A percentile compares a stretch with the other conserved stretches of the same genome.
These are phyloP conservation scores for Uropetala carovei DNA, from an alignment of 2,888 invertebrate species.

Conservation along the genomic window DNA sequence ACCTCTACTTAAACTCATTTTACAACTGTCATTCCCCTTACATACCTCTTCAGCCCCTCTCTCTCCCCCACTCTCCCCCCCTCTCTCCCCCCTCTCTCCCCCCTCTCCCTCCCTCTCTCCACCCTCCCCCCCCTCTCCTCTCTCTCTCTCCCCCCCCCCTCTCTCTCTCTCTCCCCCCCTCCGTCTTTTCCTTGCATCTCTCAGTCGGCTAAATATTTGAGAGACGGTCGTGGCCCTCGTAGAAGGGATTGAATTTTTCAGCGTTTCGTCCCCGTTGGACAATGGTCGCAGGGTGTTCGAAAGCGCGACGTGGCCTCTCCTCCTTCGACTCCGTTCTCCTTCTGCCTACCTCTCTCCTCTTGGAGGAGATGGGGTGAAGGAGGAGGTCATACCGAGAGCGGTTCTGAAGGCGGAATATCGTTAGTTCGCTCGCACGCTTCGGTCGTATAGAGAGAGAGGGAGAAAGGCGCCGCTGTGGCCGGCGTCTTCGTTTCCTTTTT, in stretches of 20 bases:
- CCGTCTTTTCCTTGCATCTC: background rate
- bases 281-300: constrained; percentile 39
- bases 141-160: background rate
- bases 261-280: constrained; percentile 38
- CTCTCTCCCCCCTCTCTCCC: background rate
- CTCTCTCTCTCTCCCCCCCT: background rate
- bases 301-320: no score
- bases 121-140: background rate
- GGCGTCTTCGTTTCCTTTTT: no score
- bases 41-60: background rate
- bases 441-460: no score
- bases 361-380: background rate
- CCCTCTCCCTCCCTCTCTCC: background rate
- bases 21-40: background rate
- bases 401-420: no score
- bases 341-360: background rate
- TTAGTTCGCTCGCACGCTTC: no score
- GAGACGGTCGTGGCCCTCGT: constrained; percentile 5
- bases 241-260: constrained; percentile 60
- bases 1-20: no score
- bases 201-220: constrained; percentile 6
- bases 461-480: no score
- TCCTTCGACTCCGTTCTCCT: background rate
- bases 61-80: background rate
- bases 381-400: background rate